Conservation (phyloP, 2,113 vertebrate species). For the Genyomyrus donnyi region DNA sequence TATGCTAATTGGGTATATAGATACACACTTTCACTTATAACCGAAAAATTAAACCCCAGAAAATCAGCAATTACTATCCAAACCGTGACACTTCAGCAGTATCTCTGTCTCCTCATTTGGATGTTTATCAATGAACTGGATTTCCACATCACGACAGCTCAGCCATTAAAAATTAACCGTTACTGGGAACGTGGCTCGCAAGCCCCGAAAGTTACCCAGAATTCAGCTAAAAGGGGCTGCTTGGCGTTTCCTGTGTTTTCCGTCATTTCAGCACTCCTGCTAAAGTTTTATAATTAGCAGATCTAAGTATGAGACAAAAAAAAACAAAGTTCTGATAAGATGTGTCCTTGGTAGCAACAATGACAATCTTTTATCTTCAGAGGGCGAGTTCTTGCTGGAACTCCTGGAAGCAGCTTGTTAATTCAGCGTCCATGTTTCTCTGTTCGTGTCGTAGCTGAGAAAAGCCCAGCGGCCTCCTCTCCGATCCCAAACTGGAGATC, state of each 20-base stretch:
- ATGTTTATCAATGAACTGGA: background rate
- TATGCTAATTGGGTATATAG: background rate
- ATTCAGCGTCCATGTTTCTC: conserved; percentile 36
- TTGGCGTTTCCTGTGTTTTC: conserved; percentile 24
- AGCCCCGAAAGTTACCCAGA: conserved; percentile 5
- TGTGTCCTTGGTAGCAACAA: conserved; percentile 57
- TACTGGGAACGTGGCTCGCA: background rate
- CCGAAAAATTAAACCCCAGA: background rate
- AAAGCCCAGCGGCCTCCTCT: conserved; percentile 24
- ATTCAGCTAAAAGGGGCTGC: background rate
- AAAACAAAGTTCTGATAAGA: conserved; percentile 52
- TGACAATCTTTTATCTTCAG: conserved; percentile 54
- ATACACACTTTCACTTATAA: background rate
- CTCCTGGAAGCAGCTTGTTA: conserved; percentile 55
- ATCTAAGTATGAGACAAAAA: conserved; percentile 13
- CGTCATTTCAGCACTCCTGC: conserved; percentile 51
- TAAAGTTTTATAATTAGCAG: conserved; percentile 54
- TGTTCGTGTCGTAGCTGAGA: conserved; percentile 22
- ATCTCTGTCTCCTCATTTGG: background rate
- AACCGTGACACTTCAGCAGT: background rate
- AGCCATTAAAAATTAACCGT: background rate
- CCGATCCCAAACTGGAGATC: conserved; percentile 13
- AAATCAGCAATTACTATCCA: background rate
- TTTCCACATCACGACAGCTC: background rate
- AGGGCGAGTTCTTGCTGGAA: conserved; percentile 39